Evolutionary conservation across 2,888 invertebrate species (phyloP).

Genomic region (Phengaris alcon): DNA sequence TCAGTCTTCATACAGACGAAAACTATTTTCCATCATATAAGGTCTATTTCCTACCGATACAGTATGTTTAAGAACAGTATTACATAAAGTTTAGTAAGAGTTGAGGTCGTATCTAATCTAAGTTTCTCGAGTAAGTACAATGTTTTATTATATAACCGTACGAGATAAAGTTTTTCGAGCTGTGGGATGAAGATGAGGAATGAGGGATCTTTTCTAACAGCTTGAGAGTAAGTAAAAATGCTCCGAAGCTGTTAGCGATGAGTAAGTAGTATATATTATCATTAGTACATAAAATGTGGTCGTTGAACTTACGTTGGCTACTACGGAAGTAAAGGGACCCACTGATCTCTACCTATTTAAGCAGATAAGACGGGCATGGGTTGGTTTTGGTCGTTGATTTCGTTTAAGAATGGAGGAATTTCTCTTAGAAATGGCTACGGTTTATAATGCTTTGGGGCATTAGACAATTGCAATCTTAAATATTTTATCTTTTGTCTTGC

Average conservation of each 20-base stretch:
- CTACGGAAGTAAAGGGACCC: slow-evolving; percentile 53
- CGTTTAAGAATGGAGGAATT: not conserved
- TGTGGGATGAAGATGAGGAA: not conserved
- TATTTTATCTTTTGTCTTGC: not conserved
- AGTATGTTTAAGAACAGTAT: slow-evolving; percentile 3
- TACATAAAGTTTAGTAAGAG: slow-evolving; percentile 2
- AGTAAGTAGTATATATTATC: slow-evolving; percentile 30
- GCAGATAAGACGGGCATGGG: slow-evolving; percentile 52
- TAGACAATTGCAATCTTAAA: not conserved
- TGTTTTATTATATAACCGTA: slow-evolving; percentile 10
- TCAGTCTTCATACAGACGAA: not conserved
- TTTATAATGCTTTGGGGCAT: not conserved
- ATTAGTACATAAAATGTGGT: slow-evolving; percentile 43
- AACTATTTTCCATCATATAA: not conserved
- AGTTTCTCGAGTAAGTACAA: slow-evolving; percentile 26
- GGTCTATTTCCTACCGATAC: not conserved
- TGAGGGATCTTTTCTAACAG: not conserved
- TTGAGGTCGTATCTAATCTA: slow-evolving; percentile 28
- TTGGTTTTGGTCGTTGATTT: slow-evolving; percentile 30
- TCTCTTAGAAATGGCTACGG: not conserved
- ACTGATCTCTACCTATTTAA: slow-evolving; percentile 52
- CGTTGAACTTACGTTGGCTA: slow-evolving; percentile 56
- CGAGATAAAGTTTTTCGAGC: slow-evolving; percentile 8
- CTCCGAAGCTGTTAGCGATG: not conserved
- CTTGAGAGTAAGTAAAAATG: not conserved